Conservation (phyloP, 92 coral and sea anemone genomes). For the Paramuricea clavata region DNA sequence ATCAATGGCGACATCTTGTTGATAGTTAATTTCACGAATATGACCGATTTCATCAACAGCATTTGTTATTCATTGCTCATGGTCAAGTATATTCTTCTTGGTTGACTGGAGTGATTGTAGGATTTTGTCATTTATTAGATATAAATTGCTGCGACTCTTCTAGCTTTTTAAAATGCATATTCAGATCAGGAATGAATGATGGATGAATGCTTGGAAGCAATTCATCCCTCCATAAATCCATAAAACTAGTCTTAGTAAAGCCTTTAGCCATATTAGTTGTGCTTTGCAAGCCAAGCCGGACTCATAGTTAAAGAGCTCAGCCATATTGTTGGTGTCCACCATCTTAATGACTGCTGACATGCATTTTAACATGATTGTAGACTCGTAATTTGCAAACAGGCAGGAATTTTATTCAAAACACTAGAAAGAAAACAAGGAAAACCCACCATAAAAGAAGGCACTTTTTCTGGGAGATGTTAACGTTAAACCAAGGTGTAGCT, state of each 20-base stretch:
- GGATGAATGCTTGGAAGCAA: not conserved
- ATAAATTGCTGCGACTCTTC: constrained; percentile 4
- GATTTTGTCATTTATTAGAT: not conserved
- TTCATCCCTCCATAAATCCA: not conserved
- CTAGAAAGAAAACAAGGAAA: too few relatives aligned
- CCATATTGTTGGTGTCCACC: too few relatives aligned
- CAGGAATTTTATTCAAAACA: too few relatives aligned
- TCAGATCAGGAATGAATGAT: not conserved
- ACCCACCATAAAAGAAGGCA: too few relatives aligned
- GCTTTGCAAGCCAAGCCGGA: not conserved
- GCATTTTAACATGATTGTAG: too few relatives aligned
- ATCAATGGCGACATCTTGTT: constrained; percentile 12
- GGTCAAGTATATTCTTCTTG: not conserved
- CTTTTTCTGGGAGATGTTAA: too few relatives aligned
- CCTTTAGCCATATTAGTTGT: not conserved
- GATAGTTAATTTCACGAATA: not conserved
- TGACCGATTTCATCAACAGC: not conserved
- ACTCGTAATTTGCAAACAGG: too few relatives aligned
- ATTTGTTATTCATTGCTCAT: not conserved
- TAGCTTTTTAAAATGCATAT: not conserved
- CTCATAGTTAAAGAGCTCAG: not conserved
- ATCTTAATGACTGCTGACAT: too few relatives aligned
- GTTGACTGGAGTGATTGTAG: not conserved
- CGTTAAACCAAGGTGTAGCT: too few relatives aligned
- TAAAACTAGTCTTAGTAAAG: not conserved